A percentile compares a stretch with the other conserved stretches of the same genome.
Evolutionary conservation across 53 echinoderm and acorn worm species (phyloP).

Genomic region (Apostichopus leukothele): DNA sequence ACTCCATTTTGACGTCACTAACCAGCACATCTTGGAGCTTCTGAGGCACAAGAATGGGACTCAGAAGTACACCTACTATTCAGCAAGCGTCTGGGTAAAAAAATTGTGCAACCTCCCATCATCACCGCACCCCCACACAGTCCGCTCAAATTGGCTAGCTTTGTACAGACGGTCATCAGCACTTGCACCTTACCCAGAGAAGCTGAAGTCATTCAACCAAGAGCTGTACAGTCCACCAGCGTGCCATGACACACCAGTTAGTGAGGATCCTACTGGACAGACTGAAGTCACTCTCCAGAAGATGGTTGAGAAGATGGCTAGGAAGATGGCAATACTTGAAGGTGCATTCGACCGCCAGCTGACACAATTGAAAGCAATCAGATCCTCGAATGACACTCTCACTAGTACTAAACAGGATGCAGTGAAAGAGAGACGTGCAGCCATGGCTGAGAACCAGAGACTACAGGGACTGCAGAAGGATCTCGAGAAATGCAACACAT

Average conservation of each 20-base stretch:
- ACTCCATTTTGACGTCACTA: slow-evolving; percentile 11
- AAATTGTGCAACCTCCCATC: slow-evolving; percentile 13
- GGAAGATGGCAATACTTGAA: slow-evolving; percentile 12
- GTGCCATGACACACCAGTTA: background rate
- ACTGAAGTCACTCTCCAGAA: background rate
- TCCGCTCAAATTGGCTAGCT: slow-evolving; percentile 27
- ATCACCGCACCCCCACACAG: slow-evolving; percentile 39
- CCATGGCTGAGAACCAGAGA: background rate
- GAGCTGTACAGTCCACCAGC: background rate
- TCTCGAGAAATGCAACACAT: slow-evolving; percentile 1
- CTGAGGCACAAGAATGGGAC: slow-evolving; percentile 1
- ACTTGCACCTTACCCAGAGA: slow-evolving; percentile 8
- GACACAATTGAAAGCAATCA: background rate
- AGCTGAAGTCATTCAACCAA: background rate
- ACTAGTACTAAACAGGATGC: slow-evolving; percentile 23
- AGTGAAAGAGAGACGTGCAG: background rate
- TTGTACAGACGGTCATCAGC: background rate
- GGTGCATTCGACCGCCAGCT: slow-evolving; percentile 18
- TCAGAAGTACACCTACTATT: slow-evolving; percentile 23
- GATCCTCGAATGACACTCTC: background rate
- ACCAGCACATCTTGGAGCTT: background rate
- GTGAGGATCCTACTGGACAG: background rate
- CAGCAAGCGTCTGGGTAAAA: slow-evolving; percentile 24
- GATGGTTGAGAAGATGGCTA: slow-evolving; percentile 5
- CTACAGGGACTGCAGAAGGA: background rate